A percentile compares a stretch with the other conserved stretches of the same genome.
Evolutionary conservation across 2,113 vertebrate species (phyloP).

Genomic region (Taxidea taxus): DNA sequence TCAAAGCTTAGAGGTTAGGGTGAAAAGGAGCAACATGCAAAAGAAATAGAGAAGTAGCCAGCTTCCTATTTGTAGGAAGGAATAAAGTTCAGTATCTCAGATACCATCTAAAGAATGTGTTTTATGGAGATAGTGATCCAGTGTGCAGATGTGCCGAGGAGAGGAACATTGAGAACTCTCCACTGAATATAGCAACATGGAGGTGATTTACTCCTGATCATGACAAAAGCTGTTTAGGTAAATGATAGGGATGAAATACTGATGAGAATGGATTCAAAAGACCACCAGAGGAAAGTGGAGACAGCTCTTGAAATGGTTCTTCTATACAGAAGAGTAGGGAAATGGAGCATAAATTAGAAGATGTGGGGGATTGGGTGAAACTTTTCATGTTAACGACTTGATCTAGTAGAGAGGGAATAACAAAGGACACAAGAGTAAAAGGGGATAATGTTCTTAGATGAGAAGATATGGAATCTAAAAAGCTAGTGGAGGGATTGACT

Average conservation of each 20-base stretch:
- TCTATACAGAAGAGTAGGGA: not conserved
- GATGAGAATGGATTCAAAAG: not conserved
- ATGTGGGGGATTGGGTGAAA: too few species aligned
- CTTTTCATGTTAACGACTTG: not conserved
- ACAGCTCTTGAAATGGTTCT: not conserved
- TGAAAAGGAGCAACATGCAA: not conserved
- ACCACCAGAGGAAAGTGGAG: not conserved
- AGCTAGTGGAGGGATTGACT: not conserved
- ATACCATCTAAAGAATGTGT: not conserved
- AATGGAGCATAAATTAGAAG: not conserved
- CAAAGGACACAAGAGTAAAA: not conserved
- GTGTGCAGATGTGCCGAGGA: not conserved
- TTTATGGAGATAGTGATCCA: not conserved
- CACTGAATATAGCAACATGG: not conserved
- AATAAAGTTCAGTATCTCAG: not conserved
- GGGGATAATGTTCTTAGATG: not conserved
- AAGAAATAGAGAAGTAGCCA: not conserved
- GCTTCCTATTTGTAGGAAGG: not conserved
- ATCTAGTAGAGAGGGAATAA: not conserved
- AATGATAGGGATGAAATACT: not conserved
- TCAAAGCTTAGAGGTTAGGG: not conserved
- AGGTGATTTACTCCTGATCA: not conserved
- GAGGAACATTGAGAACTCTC: not conserved
- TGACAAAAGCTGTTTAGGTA: too few species aligned
- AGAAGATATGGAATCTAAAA: not conserved